A percentile compares a stretch with the other conserved stretches of the same genome.
These are phyloP conservation scores for Heterodera schachtii DNA, from an alignment of 1,140 invertebrate genomes.

Conservation along the genomic window DNA sequence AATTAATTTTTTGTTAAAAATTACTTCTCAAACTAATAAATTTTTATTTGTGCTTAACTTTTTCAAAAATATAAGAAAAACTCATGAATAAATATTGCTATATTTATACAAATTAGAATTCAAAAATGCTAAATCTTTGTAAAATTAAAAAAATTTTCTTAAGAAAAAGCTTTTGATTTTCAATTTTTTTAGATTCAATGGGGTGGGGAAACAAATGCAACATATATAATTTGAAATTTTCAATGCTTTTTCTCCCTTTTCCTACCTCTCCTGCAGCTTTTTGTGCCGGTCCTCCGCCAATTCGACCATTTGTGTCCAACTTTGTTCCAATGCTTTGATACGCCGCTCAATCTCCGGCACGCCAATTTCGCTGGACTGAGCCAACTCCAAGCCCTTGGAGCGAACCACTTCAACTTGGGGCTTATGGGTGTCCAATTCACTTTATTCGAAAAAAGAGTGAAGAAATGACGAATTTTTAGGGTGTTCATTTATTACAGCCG, in stretches of 20 bases:
- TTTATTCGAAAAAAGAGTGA: slow-evolving; percentile 57
- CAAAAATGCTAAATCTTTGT: too few species aligned
- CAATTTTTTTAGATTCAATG: too few species aligned
- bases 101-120: too few species aligned
- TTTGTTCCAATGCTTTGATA: slow-evolving; percentile 66
- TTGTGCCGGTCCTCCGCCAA: slow-evolving; percentile 64
- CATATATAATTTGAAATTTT: too few species aligned
- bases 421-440: slow-evolving; percentile 91
- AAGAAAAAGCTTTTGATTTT: too few species aligned
- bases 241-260: background rate
- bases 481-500: background rate
- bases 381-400: slow-evolving; percentile 91
- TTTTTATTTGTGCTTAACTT: too few species aligned
- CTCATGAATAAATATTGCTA: too few species aligned
- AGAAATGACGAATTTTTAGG: background rate
- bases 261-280: slow-evolving; percentile 67
- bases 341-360: slow-evolving; percentile 87
- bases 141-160: too few species aligned
- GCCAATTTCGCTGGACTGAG: slow-evolving; percentile 90
- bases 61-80: too few species aligned
- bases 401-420: slow-evolving; percentile 95
- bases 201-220: too few species aligned
- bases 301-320: slow-evolving; percentile 67
- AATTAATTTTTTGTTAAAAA: too few species aligned
- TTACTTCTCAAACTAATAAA: too few species aligned